Evolutionary conservation across 2,888 invertebrate species (phyloP).

Genomic region (Eledona agricola): DNA sequence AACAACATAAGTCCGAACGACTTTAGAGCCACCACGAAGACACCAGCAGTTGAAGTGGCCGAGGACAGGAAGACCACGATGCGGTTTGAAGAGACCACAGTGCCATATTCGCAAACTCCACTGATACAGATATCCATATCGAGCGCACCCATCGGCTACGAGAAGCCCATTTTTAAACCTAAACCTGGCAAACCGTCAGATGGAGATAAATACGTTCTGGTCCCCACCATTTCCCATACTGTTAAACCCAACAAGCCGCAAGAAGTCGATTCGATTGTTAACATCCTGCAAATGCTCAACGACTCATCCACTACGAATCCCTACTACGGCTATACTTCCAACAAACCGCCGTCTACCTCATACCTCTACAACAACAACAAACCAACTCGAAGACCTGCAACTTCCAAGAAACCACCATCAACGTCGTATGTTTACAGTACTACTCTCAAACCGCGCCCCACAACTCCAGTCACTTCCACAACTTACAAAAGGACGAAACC

Average conservation of each 20-base stretch:
- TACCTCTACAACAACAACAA: conserved; percentile 60
- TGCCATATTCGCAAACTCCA: conserved; percentile 52
- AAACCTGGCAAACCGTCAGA: conserved; percentile 62
- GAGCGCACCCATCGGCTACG: conserved; percentile 53
- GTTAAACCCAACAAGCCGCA: conserved; percentile 57
- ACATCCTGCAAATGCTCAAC: conserved; percentile 74
- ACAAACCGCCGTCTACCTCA: conserved; percentile 62
- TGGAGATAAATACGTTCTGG: conserved; percentile 66
- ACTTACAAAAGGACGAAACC: conserved; percentile 35
- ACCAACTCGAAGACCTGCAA: conserved; percentile 54
- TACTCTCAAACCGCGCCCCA: conserved; percentile 51
- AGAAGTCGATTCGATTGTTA: conserved; percentile 67
- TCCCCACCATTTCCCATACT: conserved; percentile 65
- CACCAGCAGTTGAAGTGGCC: conserved; percentile 42
- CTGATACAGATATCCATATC: conserved; percentile 57
- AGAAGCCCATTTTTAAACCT: conserved; percentile 68
- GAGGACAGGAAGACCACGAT: conserved; percentile 54
- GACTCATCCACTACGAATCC: conserved; percentile 50
- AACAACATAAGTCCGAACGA: conserved; percentile 58
- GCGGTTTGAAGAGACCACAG: conserved; percentile 42
- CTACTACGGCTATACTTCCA: conserved; percentile 33
- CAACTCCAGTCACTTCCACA: conserved; percentile 25
- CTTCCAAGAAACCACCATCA: conserved; percentile 58
- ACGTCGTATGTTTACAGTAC: conserved; percentile 63
- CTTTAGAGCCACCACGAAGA: conserved; percentile 48